phyloP scores from a whole-genome alignment of 1,140 invertebrate species.

The Trachelipus rathkii region DNA sequence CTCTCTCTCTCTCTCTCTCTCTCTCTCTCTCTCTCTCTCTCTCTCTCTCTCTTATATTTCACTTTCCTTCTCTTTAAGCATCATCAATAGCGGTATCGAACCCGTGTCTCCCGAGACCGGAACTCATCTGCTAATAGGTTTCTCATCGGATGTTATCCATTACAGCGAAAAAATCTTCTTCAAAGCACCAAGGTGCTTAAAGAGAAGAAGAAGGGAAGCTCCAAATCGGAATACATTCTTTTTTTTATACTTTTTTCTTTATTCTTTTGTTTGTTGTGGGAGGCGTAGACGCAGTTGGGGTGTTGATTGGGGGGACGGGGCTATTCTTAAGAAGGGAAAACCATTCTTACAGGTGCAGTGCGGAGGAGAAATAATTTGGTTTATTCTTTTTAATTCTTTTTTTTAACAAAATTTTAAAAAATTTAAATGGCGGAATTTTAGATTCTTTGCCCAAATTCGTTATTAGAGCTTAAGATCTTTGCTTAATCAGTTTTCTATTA shows the following conservation, averaged over 20 bases:
- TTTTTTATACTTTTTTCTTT: neutral
- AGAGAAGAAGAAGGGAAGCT: neutral
- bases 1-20: too few relatives aligned
- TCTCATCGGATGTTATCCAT: neutral
- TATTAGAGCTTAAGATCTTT: too few relatives aligned
- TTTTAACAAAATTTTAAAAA: too few relatives aligned
- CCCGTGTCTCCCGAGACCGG: neutral
- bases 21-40: neutral
- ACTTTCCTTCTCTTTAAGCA: constrained; percentile 1
- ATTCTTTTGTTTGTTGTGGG: neutral
- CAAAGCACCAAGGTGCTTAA: neutral
- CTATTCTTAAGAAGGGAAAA: too few relatives aligned
- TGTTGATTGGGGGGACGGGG: too few relatives aligned
- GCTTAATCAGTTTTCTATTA: too few relatives aligned
- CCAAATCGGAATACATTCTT: neutral
- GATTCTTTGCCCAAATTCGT: too few relatives aligned
- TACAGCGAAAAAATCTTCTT: neutral
- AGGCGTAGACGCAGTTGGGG: too few relatives aligned
- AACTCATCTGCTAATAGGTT: constrained; percentile 10
- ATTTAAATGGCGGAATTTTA: too few relatives aligned
- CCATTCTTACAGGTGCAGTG: too few relatives aligned
- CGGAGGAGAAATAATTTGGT: too few relatives aligned
- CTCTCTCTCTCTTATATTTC: neutral
- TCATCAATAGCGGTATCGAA: constrained; percentile 12
- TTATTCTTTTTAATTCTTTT: too few relatives aligned